Percentiles rank a stretch among this genome's conserved stretches.
Evolutionary conservation across 2,113 vertebrate genomes (phyloP).

Genomic region (Choloepus hoffmanni): DNA sequence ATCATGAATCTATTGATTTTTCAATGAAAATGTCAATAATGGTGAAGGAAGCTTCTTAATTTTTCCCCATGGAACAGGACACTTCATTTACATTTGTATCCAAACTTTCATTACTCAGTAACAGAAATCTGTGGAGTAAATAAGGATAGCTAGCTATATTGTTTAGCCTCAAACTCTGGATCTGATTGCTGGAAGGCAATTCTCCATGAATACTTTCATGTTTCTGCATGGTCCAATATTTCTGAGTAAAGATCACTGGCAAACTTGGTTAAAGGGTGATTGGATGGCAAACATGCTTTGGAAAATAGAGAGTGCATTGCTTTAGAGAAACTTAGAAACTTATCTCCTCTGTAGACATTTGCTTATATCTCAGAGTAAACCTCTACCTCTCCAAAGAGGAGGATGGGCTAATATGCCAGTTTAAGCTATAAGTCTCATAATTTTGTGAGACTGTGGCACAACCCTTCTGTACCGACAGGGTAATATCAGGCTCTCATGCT

Average conservation of each 20-base stretch:
- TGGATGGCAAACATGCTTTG: not conserved
- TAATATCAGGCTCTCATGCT: not conserved
- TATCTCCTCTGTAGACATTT: not conserved
- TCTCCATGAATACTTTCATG: not conserved
- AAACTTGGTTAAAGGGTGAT: not conserved
- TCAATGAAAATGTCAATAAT: slow-evolving; percentile 25
- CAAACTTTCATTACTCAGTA: not conserved
- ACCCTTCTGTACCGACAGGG: not conserved
- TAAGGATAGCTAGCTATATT: not conserved
- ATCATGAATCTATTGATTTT: slow-evolving; percentile 21
- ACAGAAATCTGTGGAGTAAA: not conserved
- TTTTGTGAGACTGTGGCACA: not conserved
- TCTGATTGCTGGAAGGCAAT: not conserved
- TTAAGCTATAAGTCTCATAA: not conserved
- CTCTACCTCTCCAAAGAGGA: not conserved
- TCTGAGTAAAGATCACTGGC: not conserved
- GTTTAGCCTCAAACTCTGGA: not conserved
- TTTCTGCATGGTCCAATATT: not conserved
- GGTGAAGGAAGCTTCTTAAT: not conserved
- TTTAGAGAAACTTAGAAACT: not conserved
- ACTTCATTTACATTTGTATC: not conserved
- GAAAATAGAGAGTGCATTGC: not conserved
- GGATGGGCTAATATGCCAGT: not conserved
- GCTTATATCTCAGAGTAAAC: not conserved
- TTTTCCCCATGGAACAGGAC: not conserved